These are phyloP conservation scores for Ceuthmochares aereus DNA, from an alignment of 2,113 vertebrate genomes.

Conservation along the genomic window DNA sequence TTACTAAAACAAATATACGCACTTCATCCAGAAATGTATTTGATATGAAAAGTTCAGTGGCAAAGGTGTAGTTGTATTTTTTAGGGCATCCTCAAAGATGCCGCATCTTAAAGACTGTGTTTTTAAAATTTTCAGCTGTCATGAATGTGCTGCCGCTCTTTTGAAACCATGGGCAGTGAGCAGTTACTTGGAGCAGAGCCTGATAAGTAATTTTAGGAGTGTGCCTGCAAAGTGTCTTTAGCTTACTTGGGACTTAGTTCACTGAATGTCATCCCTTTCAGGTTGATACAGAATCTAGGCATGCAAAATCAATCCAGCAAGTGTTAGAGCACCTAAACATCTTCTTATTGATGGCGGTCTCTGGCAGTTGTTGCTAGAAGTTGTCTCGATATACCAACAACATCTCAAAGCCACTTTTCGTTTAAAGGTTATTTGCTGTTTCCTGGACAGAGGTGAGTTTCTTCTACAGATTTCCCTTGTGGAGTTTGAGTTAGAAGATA, in stretches of 20 bases:
- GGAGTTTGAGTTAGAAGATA: background rate
- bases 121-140: background rate
- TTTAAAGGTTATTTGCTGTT: background rate
- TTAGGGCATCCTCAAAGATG: background rate
- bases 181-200: background rate
- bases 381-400: background rate
- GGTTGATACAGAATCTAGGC: background rate
- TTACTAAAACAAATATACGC: background rate
- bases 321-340: background rate
- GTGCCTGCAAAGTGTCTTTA: background rate
- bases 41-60: background rate
- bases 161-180: background rate
- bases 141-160: background rate
- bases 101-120: background rate
- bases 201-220: background rate
- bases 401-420: background rate
- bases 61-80: background rate
- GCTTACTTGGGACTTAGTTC: background rate
- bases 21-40: background rate
- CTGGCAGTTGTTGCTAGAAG: background rate
- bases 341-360: background rate
- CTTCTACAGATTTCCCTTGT: background rate
- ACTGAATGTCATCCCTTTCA: background rate
- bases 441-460: background rate
- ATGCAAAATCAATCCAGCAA: background rate